Conservation (phyloP, 2,888 invertebrate species). For the Lepidochrysops patricia region DNA sequence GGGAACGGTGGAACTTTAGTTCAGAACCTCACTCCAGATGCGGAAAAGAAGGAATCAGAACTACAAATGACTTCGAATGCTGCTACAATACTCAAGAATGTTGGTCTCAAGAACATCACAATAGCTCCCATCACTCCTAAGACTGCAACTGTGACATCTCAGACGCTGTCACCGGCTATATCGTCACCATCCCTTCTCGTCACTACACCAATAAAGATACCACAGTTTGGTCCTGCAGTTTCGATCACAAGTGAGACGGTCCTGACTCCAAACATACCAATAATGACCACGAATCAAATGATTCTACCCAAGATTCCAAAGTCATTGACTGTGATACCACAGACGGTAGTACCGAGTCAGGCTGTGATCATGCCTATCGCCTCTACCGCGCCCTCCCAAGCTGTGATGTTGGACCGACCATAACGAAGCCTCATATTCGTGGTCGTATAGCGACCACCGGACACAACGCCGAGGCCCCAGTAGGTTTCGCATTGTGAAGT, state of each 20-base stretch:
- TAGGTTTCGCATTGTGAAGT: conserved; percentile 18
- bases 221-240: conserved; percentile 47
- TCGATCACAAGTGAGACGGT: conserved; percentile 49
- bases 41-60: conserved; percentile 41
- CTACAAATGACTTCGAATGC: conserved; percentile 48
- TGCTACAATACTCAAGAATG: conserved; percentile 62
- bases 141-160: conserved; percentile 55
- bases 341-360: conserved; percentile 43
- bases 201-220: conserved; percentile 46
- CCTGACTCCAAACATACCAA: conserved; percentile 32
- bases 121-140: conserved; percentile 63
- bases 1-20: conserved; percentile 57
- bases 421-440: conserved; percentile 57
- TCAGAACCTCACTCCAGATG: conserved; percentile 38
- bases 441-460: conserved; percentile 43
- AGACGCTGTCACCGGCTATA: conserved; percentile 36
- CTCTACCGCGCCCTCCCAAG: conserved; percentile 26
- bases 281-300: conserved; percentile 43
- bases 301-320: conserved; percentile 86
- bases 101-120: conserved; percentile 65
- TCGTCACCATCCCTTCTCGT: conserved; percentile 44
- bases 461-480: conserved; percentile 24
- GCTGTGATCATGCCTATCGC: conserved; percentile 25
- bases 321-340: conserved; percentile 86
- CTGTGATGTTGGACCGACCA: conserved; percentile 36